phyloP scores from a whole-genome alignment of 2,888 invertebrate species.

The Drosophila yooni region DNA sequence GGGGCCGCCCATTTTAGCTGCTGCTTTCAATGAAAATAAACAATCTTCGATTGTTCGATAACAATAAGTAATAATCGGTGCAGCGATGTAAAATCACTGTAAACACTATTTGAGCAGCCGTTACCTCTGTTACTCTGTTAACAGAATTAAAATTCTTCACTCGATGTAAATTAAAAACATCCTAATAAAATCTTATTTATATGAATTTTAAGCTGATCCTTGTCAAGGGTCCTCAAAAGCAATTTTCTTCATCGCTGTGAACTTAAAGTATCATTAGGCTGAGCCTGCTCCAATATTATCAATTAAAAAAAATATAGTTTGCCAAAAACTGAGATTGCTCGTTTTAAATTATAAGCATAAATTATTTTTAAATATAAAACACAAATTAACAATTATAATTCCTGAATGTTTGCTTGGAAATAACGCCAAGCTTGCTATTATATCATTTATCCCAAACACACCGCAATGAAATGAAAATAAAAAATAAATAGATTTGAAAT shows the following conservation, averaged over 20 bases:
- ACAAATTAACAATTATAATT: neutral
- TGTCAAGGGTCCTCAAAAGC: too few species aligned
- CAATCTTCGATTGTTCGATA: constrained; percentile 23
- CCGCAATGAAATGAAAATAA: neutral
- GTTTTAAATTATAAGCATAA: neutral
- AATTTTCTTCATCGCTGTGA: too few species aligned
- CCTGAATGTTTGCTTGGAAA: neutral
- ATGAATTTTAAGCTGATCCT: too few species aligned
- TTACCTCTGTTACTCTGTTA: neutral
- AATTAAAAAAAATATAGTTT: neutral
- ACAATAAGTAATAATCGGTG: neutral
- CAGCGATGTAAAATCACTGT: constrained; percentile 5
- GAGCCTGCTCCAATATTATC: too few species aligned
- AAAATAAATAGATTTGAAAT: neutral
- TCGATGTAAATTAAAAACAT: neutral
- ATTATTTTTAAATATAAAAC: neutral
- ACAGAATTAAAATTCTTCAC: neutral
- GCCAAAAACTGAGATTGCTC: neutral
- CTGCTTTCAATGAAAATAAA: constrained; percentile 6
- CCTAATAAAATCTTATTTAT: neutral
- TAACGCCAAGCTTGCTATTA: neutral
- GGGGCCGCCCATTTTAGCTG: constrained; percentile 78
- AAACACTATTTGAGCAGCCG: neutral
- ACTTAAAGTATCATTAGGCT: too few species aligned
- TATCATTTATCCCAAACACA: neutral